phyloP scores from a whole-genome alignment of 2,888 invertebrate species.

The Oegoconia quadripuncta region DNA sequence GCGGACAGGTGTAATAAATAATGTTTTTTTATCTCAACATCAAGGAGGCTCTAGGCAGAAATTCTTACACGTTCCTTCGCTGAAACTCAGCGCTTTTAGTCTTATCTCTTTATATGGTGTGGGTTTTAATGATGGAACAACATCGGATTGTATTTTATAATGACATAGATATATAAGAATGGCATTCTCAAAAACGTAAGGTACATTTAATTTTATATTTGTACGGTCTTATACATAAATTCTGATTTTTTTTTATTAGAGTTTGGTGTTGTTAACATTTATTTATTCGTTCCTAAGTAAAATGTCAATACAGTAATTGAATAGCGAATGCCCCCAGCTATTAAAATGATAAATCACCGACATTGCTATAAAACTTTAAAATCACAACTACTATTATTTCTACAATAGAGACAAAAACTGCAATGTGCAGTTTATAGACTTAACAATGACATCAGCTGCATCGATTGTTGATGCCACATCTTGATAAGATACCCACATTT shows the following conservation, averaged over 20 bases:
- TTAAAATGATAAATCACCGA: constrained; percentile 39
- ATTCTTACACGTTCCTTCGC: constrained; percentile 72
- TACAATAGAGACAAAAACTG: constrained; percentile 31
- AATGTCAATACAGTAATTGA: constrained; percentile 16
- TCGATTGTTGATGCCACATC: constrained; percentile 49
- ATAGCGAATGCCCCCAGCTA: constrained; percentile 31
- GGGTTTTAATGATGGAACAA: constrained; percentile 4
- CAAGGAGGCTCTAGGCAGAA: constrained; percentile 58
- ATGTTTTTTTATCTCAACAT: constrained; percentile 68
- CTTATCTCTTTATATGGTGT: constrained; percentile 12
- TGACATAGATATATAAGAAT: neutral
- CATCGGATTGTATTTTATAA: neutral
- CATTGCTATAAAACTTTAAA: constrained; percentile 16
- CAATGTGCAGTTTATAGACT: constrained; percentile 50
- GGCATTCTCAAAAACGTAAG: neutral
- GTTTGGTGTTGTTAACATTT: too few species aligned
- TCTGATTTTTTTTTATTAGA: too few species aligned
- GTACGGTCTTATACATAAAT: too few species aligned
- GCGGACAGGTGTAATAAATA: constrained; percentile 66
- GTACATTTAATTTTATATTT: too few species aligned
- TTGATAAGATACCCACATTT: constrained; percentile 75
- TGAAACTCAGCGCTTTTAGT: constrained; percentile 52
- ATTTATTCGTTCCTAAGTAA: too few species aligned
- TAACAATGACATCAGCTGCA: constrained; percentile 63
- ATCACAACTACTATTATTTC: constrained; percentile 19